phyloP scores from a whole-genome alignment of 2,797 vertebrate species.

The Molossus molossus region DNA sequence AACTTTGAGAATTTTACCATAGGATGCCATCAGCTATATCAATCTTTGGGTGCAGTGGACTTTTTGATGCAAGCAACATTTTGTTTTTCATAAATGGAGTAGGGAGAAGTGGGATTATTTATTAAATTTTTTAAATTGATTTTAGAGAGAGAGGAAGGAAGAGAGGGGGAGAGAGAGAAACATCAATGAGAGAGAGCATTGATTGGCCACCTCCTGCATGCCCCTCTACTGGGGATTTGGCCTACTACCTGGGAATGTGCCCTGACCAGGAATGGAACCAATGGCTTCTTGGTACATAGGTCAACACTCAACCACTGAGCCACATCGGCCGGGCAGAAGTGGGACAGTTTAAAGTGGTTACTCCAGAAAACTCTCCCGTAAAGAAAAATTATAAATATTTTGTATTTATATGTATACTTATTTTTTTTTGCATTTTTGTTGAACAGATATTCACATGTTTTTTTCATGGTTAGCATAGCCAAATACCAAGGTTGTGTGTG shows the following conservation, averaged over 20 bases:
- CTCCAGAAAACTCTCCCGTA: background rate
- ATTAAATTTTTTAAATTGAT: no score
- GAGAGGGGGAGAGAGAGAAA: no score
- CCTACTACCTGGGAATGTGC: no score
- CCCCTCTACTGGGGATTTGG: no score
- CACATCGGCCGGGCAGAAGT: background rate
- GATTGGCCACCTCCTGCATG: no score
- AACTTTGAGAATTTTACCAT: background rate
- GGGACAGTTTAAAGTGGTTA: background rate
- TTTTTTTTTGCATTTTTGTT: background rate
- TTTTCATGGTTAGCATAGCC: background rate
- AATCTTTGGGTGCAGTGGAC: background rate
- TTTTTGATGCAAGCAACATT: background rate
- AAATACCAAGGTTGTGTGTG: background rate
- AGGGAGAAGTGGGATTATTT: no score
- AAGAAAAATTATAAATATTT: slow-evolving; percentile 3
- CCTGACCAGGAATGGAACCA: no score
- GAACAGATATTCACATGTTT: background rate
- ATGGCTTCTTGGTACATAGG: no score
- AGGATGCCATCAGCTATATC: background rate
- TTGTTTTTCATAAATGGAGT: slow-evolving; percentile 1
- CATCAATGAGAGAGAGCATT: no score
- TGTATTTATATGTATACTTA: background rate
- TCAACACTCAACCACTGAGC: no score
- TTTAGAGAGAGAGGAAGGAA: no score